Base-by-base conservation (phyloP, 2,888 invertebrate species). In the Oligia strigilis region DNA sequence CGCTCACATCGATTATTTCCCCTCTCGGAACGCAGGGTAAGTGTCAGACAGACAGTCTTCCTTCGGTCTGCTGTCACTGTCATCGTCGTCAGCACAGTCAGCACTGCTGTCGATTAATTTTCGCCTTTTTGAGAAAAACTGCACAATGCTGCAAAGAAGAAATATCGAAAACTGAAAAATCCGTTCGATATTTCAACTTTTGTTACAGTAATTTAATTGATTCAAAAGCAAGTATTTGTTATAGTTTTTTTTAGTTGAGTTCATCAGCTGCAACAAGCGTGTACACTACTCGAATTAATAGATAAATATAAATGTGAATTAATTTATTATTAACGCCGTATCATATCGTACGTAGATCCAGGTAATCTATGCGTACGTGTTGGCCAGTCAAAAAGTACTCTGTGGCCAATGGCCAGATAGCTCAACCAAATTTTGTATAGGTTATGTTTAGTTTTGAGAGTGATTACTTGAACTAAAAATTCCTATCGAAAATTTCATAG, bases 391-490 rank as follows among this genome's bases (percentile, higher is more conserved):
- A 29, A 29, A 29, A 29, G 29, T 29, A 1, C 29, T 29, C 29
- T 29, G 29, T 29, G 29, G 29, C 29, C 29, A 36, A 36, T 49
- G 40, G 11, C 23, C 36, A 69, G 67, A 46, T 55, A 60, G n/a
- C 0, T 46, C 23, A 19, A 64, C 3, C 4, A 64, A 19, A 1
- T 14, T 64, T 8, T 79, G 79, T 81, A 49, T 70, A 84, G 81
- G 81, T 81, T 81, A 81, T 84, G 69, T 84, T 84, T 84, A 65
- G 60, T 23, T 62, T 52, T 36, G 43, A 52, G 58, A 78, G 58
- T 8, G 23, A 62, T 8, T 69, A 67, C 14, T 58, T 29, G 0
- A 23, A 23, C 52, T 40, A 19, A 49, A 65, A 6, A 9, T 43
- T n/a, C n/a, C 4, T 13, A 23, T 13, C 29, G 2, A 2, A 62